Base-by-base conservation (phyloP, 2,113 vertebrate genomes). In the Sardina pilchardus region DNA sequence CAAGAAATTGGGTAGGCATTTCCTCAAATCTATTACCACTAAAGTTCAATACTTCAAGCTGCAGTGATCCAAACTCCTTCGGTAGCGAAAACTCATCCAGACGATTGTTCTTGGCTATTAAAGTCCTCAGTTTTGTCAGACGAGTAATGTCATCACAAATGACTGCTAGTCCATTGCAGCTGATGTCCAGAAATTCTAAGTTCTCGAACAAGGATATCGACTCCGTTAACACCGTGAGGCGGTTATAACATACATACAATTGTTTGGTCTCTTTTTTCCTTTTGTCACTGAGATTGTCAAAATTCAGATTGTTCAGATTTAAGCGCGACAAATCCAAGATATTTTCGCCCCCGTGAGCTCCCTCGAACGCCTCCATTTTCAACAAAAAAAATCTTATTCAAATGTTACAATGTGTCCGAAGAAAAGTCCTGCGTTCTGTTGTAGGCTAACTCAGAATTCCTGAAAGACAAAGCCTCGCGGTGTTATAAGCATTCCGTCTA, bases 91-190 rank as follows among this genome's bases (percentile, higher is more conserved):
- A 94, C 89, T 96, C 97, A 86, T 97, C 96, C 83, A 99, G 95
- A 3, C 96, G 95, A 94, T 99, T 99, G 96, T 99, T 99, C 93
- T 98, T 98, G 88, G 98, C 98, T 86, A 99, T 87, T 21, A 99
- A 94, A 16, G 96, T 97, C 86, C 92, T 96, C 7, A 99, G 96
- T 45, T 93, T 93, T 85, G 89, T 88, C 78, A 99, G 91, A 0
- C 92, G 92, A 0, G 96, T 94, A 45, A 99, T 91, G 88, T 95
- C 96, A 0, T 96, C 94, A 2, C 96, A 96, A n/a, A 99, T 93
- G 89, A 91, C 87, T 67, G 94, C 85, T 88, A 99, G 89, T 83
- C 95, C 94, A 90, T 98, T 97, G 89, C 96, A 96, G 94, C 98
- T 99, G 91, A 99, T 95, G 92, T 99, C 98, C 92, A 99, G 87